Evolutionary conservation across 2,113 vertebrate species (phyloP), one percentile per base, ranked within the genome.

Genomic region (Gorsachius goisagi): DNA sequence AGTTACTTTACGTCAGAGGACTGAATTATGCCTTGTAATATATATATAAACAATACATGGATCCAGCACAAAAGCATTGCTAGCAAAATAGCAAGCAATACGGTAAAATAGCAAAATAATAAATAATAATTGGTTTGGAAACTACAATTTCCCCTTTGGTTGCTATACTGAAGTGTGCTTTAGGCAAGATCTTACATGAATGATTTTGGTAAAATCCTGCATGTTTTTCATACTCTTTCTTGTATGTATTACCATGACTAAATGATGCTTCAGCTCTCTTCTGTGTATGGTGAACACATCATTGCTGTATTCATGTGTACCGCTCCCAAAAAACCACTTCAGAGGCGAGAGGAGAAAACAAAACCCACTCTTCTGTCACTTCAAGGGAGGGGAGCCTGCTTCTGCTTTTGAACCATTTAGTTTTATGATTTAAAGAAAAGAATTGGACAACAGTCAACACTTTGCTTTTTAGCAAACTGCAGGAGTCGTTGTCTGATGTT

Each of bases 361-460:
- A 59, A 41, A 0, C 0, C 1, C 14, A 5, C 19, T 53, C 66
- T n/a, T 44, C 9, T 87, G 33, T 68, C 33, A 33, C 50, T 93
- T 91, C 26, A 22, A 12, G 45, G 5, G 20, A 49, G 13, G 22
- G 58, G 27, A 95, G 60, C 50, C 52, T 75, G 19, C 8, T 88
- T 90, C 77, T 90, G 27, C 32, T 84, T 86, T 75, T 84, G 44
- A 94, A 75, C 11, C 21, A 44, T 52, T 72, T 81, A 81, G 64
- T 33, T 81, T 87, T 89, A 60, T 68, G 41, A 50, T 78, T 92
- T 92, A 86, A 96, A 78, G 53, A 44, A 87, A 90, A 91, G 45
- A 89, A 67, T 64, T 92, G 93, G 94, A 84, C 78, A 78, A 49
- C 27, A 68, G 76, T 95, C 92, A 97, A 94, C 93, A 88, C 82